Conservation (phyloP, 2,113 vertebrate species). For the Myotis davidii region DNA sequence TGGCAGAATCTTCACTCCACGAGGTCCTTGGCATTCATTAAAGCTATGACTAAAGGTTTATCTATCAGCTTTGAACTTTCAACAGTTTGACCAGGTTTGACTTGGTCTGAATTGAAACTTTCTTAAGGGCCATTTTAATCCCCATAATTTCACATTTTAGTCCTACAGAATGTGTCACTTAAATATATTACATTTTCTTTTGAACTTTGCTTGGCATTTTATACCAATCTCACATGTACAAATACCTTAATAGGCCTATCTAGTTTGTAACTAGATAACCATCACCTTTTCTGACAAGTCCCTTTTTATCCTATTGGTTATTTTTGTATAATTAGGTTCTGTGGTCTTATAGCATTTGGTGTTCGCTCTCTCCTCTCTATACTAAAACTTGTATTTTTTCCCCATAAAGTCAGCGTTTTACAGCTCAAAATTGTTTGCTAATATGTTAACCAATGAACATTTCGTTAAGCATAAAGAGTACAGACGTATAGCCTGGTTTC, state of each 20-base stretch:
- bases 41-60: not conserved
- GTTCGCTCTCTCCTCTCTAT: not conserved
- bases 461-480: slow-evolving; percentile 29
- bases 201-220: slow-evolving; percentile 14
- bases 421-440: not conserved
- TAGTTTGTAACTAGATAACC: not conserved
- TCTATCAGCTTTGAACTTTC: slow-evolving; percentile 43
- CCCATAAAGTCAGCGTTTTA: not conserved
- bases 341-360: not conserved
- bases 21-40: slow-evolving; percentile 13
- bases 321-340: not conserved
- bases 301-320: not conserved
- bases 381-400: slow-evolving; percentile 31
- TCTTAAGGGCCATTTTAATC: not conserved
- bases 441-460: not conserved
- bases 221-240: not conserved
- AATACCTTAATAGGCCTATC: slow-evolving; percentile 8
- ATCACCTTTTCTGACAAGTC: not conserved
- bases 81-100: slow-evolving; percentile 36
- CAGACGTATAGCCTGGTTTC: slow-evolving; percentile 56
- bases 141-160: slow-evolving; percentile 12
- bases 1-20: not conserved
- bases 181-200: not conserved
- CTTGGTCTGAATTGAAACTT: slow-evolving; percentile 43
- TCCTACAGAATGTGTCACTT: slow-evolving; percentile 11